phyloP scores from a whole-genome alignment of 2,797 vertebrate genomes.

The Tenualosa ilisha region DNA sequence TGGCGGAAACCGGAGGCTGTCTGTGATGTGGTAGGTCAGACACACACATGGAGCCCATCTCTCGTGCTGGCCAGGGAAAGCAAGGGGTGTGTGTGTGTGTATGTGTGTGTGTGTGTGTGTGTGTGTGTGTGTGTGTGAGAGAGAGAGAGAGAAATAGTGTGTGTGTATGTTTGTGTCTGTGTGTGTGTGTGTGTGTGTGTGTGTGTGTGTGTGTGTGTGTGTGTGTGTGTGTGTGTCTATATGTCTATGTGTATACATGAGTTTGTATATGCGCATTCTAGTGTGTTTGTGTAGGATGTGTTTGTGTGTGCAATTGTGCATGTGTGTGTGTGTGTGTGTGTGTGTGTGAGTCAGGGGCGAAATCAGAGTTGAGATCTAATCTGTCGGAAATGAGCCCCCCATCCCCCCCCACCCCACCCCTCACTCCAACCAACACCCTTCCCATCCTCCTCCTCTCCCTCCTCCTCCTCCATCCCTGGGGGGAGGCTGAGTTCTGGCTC shows the following conservation, averaged over 20 bases:
- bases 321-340: slow-evolving; percentile 3
- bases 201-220: background rate
- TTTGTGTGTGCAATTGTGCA: background rate
- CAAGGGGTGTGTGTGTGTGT: background rate
- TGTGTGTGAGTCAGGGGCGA: background rate
- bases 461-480: background rate
- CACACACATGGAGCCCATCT: slow-evolving; percentile 21
- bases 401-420: background rate
- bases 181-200: background rate
- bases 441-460: background rate
- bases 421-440: background rate
- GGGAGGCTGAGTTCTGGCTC: background rate
- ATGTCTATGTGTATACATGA: background rate
- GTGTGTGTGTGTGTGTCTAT: background rate
- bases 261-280: background rate
- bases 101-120: background rate
- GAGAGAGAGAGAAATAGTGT: background rate
- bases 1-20: slow-evolving; percentile 40
- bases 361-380: slow-evolving; percentile 37
- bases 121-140: background rate
- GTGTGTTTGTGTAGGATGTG: background rate
- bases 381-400: slow-evolving; percentile 55
- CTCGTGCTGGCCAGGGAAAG: background rate
- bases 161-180: background rate
- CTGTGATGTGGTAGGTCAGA: slow-evolving; percentile 61